phyloP scores from a whole-genome alignment of 2,797 vertebrate species.

The Falco rusticolus region DNA sequence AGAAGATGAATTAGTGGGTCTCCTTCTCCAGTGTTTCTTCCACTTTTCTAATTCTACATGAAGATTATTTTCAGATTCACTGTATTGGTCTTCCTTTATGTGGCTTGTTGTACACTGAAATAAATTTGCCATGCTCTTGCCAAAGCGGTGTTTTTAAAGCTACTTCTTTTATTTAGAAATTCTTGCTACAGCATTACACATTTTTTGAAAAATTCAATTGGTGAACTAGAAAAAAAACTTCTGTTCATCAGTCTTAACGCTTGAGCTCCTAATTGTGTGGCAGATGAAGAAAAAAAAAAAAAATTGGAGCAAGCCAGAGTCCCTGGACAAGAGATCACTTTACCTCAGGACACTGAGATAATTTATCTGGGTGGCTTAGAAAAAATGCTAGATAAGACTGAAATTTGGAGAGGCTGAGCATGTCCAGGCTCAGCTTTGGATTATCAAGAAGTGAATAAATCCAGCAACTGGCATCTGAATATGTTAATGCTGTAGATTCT shows the following conservation, averaged over 20 bases:
- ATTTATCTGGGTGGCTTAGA: constrained; percentile 22
- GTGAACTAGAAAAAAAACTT: background rate
- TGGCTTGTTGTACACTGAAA: background rate
- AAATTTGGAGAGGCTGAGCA: constrained; percentile 44
- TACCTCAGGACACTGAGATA: constrained; percentile 35
- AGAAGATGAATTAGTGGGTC: background rate
- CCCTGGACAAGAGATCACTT: constrained; percentile 5
- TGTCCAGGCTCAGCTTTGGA: background rate
- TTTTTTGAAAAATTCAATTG: background rate
- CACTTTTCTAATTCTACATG: background rate
- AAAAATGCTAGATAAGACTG: constrained; percentile 54
- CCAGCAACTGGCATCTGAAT: constrained; percentile 27
- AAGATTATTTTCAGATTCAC: background rate
- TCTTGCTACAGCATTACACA: background rate
- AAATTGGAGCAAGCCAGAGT: background rate
- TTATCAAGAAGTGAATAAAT: constrained; percentile 14
- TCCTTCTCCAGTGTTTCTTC: background rate
- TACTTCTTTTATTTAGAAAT: background rate
- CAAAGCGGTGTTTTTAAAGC: background rate
- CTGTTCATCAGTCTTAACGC: background rate
- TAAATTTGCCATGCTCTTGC: background rate
- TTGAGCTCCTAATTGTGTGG: background rate
- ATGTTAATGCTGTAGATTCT: constrained; percentile 21
- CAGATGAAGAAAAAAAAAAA: background rate
- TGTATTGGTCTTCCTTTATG: background rate